Evolutionary conservation across 2,888 invertebrate genomes (phyloP).

Genomic region (Euspilapteryx auroguttella): DNA sequence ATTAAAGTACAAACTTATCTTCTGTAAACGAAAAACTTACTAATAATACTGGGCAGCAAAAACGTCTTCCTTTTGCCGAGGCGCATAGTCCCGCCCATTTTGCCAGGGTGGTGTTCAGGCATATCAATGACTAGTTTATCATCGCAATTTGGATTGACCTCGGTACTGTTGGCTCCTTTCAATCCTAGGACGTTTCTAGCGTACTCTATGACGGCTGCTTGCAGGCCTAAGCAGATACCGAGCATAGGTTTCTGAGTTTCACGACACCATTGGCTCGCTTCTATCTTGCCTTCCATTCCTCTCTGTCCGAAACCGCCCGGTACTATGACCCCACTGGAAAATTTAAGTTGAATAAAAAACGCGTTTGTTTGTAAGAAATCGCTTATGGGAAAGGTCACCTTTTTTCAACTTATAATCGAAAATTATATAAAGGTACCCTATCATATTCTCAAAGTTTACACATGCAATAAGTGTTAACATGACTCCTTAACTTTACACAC

Average conservation of each 20-base stretch:
- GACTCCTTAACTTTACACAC: too few species aligned
- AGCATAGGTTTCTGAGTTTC: conserved; percentile 87
- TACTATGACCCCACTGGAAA: conserved; percentile 84
- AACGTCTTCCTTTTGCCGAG: conserved; percentile 90
- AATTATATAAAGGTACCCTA: too few species aligned
- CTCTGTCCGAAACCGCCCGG: conserved; percentile 97
- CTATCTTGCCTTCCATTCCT: conserved; percentile 95
- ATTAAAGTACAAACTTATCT: not conserved
- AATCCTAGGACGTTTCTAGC: conserved; percentile 81
- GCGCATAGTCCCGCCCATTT: conserved; percentile 97
- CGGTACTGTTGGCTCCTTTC: conserved; percentile 83
- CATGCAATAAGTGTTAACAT: too few species aligned
- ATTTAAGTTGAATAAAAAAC: not conserved
- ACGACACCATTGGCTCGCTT: conserved; percentile 92
- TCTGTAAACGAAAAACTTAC: conserved; percentile 36
- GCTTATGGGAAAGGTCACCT: too few species aligned
- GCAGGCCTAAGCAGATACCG: conserved; percentile 97
- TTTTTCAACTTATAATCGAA: too few species aligned
- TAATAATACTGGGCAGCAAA: conserved; percentile 68
- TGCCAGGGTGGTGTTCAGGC: conserved; percentile 95
- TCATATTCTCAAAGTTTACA: too few species aligned
- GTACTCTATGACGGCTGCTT: conserved; percentile 95
- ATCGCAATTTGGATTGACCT: conserved; percentile 73
- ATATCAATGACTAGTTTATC: conserved; percentile 93
- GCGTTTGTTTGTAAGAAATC: not conserved